A percentile compares a stretch with the other conserved stretches of the same genome.
phyloP scores from a whole-genome alignment of 1,140 invertebrate species.

The Neodiprion virginianus region DNA sequence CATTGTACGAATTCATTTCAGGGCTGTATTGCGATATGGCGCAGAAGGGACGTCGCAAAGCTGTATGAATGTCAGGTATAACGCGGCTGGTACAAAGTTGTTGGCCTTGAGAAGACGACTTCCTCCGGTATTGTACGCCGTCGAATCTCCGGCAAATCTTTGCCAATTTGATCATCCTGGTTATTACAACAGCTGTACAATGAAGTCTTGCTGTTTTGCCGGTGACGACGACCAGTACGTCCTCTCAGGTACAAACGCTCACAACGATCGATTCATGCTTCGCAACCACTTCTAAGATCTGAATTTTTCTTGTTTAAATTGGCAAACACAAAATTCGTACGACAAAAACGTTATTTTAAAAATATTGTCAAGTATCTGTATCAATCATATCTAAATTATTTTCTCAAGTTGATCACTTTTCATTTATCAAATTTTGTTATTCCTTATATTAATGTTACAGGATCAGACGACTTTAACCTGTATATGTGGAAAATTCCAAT shows the following conservation, averaged over 20 bases:
- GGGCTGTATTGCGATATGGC: slow-evolving; percentile 75
- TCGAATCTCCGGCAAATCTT: slow-evolving; percentile 70
- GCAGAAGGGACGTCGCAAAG: slow-evolving; percentile 73
- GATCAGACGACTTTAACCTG: slow-evolving; percentile 94
- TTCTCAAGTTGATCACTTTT: slow-evolving; percentile 1
- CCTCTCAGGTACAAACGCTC: slow-evolving; percentile 69
- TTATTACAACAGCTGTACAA: slow-evolving; percentile 96
- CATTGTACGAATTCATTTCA: slow-evolving; percentile 40
- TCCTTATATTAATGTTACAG: slow-evolving; percentile 57
- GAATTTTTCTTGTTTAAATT: background rate
- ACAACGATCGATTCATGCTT: no score
- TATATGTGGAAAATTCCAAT: slow-evolving; percentile 92
- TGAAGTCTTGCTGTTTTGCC: slow-evolving; percentile 97
- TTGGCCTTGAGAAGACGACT: slow-evolving; percentile 84
- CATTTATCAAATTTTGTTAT: background rate
- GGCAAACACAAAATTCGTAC: slow-evolving; percentile 13
- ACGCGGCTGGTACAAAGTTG: slow-evolving; percentile 77
- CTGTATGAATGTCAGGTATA: slow-evolving; percentile 92
- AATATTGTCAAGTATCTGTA: no score
- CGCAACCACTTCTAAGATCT: no score
- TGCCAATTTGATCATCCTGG: slow-evolving; percentile 90
- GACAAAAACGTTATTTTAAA: background rate
- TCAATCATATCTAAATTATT: background rate
- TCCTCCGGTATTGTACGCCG: slow-evolving; percentile 82
- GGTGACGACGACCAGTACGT: slow-evolving; percentile 88